Base-by-base conservation (phyloP, 92 coral and sea anemone genomes). In the Epizoanthus rinbou region DNA sequence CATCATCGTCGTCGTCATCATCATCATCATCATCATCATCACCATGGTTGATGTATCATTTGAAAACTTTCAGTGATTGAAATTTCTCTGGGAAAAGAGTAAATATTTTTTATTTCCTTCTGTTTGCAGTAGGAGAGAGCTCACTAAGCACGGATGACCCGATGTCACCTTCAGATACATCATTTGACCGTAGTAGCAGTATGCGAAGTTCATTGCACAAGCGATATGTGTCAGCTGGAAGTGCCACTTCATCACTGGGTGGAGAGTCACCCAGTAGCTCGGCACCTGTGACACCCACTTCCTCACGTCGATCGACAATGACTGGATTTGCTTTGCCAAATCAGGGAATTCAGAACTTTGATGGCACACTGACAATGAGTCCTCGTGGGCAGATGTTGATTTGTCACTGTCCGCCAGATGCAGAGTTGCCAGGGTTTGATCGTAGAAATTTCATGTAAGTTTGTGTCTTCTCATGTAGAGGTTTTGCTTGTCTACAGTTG, bases 371-470 rank as follows among this genome's bases (percentile, higher is more conserved):
- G 82, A 88, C 93, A n/a, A 78, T 86, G 54, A 89, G 95, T 37
- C 79, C 91, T 23, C 86, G 71, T 10, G 98, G 98, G 0, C 94
- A 92, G 79, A 74, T 94, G 73, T 75, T 86, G 81, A 90, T 87
- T 23, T 96, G 99, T 75, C 94, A 87, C 28, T 96, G 99, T 60
- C 98, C 99, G 0, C 99, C 98, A 25, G 99, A 94, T 58, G 95
- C 99, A 1, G 95, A 92, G 57, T 71, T 96, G 52, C 96, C 98
- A 0, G 97, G 93, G 17, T 94, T 96, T 60, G 89, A 94, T 79
- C 93, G 99, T 21, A 84, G 90, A 53, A 86, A 96, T 67, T 96
- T 96, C 79, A 90, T 93, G 99, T 96, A 86, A 86, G 98, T 90
- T 83, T 62, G 31, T 3, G 13, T 1, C 22, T 0, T 13, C 7